Percentiles rank a stretch among this genome's conserved stretches.
Evolutionary conservation across 2,888 invertebrate species (phyloP).

Genomic region (Tinea trinotella): DNA sequence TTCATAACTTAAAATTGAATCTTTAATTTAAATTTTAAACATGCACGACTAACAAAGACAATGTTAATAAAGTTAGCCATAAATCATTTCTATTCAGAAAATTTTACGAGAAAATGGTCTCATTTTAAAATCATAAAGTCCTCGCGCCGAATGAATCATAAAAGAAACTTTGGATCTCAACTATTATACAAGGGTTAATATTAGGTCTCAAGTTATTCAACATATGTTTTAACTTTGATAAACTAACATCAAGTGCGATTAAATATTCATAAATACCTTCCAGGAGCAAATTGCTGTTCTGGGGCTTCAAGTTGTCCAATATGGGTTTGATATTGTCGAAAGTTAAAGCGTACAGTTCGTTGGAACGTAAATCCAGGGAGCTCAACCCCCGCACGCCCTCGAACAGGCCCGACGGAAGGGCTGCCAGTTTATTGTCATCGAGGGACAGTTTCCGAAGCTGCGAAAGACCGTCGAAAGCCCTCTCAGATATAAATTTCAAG

Average conservation of each 20-base stretch:
- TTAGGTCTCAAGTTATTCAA: conserved; percentile 53
- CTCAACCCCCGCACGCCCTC: conserved; percentile 80
- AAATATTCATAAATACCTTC: conserved; percentile 76
- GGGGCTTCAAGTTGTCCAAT: conserved; percentile 82
- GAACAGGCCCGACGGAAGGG: conserved; percentile 80
- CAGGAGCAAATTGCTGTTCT: conserved; percentile 80
- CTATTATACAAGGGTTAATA: conserved; percentile 51
- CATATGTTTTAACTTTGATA: conserved; percentile 52
- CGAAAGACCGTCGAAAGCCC: conserved; percentile 83
- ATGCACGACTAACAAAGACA: conserved; percentile 9
- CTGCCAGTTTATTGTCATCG: conserved; percentile 82
- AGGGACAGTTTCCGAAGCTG: conserved; percentile 80
- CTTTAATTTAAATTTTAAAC: neutral
- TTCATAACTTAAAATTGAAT: neutral
- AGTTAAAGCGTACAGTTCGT: conserved; percentile 82
- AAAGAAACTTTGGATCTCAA: conserved; percentile 48
- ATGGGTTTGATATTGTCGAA: conserved; percentile 84
- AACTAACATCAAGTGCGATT: conserved; percentile 40
- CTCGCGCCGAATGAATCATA: conserved; percentile 43
- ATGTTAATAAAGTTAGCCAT: conserved; percentile 23
- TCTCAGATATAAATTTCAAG: conserved; percentile 80
- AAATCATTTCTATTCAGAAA: conserved; percentile 34
- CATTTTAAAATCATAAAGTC: conserved; percentile 17
- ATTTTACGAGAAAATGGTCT: conserved; percentile 26
- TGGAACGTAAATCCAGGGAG: conserved; percentile 83